Evolutionary conservation across 2,888 invertebrate genomes (phyloP).

Genomic region (Parelbella ahira): DNA sequence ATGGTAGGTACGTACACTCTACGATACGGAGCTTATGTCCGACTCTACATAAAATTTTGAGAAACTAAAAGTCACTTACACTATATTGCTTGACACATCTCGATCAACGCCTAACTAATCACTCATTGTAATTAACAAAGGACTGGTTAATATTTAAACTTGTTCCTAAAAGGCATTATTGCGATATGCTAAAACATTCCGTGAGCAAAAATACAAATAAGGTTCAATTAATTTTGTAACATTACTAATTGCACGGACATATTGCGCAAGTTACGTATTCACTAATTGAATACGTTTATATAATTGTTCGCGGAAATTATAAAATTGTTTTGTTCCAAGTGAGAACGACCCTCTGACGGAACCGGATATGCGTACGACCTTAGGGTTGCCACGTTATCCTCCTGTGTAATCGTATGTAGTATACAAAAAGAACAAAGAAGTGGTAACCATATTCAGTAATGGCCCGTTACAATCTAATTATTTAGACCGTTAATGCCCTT

Average conservation of each 20-base stretch:
- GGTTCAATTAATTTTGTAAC: conserved; percentile 9
- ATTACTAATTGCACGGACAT: conserved; percentile 5
- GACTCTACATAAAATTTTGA: too few species aligned
- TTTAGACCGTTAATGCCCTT: conserved; percentile 24
- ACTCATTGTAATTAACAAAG: conserved; percentile 1
- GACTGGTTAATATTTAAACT: conserved; percentile 10
- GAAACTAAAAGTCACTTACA: not conserved
- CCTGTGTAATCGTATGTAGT: conserved; percentile 12
- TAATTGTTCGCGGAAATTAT: conserved; percentile 58
- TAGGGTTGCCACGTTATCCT: conserved; percentile 39
- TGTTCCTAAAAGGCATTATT: conserved; percentile 17
- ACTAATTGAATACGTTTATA: conserved; percentile 35
- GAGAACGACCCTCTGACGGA: conserved; percentile 68
- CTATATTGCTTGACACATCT: conserved; percentile 1
- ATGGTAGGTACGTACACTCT: too few species aligned
- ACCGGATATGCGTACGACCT: conserved; percentile 68
- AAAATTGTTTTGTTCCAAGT: conserved; percentile 61
- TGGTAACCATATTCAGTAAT: conserved; percentile 13
- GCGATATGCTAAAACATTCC: conserved; percentile 21
- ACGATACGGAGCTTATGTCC: too few species aligned
- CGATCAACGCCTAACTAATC: too few species aligned
- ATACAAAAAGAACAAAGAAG: conserved; percentile 12
- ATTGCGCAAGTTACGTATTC: conserved; percentile 22
- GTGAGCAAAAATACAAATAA: conserved; percentile 9
- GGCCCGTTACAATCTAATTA: conserved; percentile 22